Evolutionary conservation across 1,140 invertebrate genomes (phyloP), one percentile per base, ranked within the genome.

Genomic region (Theocolax elegans): DNA sequence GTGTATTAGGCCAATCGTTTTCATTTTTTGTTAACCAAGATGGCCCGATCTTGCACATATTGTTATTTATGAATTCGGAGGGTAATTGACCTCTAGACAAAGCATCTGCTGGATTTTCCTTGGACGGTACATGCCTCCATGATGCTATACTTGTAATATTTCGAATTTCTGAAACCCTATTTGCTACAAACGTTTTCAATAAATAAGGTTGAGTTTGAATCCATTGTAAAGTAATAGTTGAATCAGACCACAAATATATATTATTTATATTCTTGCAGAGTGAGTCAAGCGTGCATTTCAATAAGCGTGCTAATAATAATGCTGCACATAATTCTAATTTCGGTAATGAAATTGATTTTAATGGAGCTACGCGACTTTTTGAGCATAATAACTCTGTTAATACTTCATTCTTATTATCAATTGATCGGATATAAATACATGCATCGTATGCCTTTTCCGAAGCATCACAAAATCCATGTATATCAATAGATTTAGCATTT

Each of bases 391-490:
- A n/a, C 0, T 53, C 23, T 3, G 6, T 17, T 17, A 29, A 1
- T 17, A 56, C 8, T 1, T 54, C 17, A 3, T 23, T 25, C 12
- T 29, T 7, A 4, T 12, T 10, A 31, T 67, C 40, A 9, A 38
- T 23, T 8, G 42, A 48, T 13, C 63, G 4, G 6, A 65, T 23
- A 17, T 53, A 65, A 2, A 65, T 8, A 40, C 48, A 65, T 1
- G 63, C 63, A 12, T 49, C 62, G 25, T 65, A 65, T 1, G 19
- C 60, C 42, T 46, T 46, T 31, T 48, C 29, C 15, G 25, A 48
- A 0, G 60, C 60, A 17, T 67, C 66, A 31, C 38, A 56, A 29
- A 68, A 60, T 2, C 54, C 67, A 15, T 70, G 67, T 15, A 70
- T 19, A 7, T 70, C 23, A 15, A 68, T 35, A 4, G 12, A 15